Evolutionary conservation across 2,113 vertebrate species (phyloP).

Genomic region (Sardina pilchardus): DNA sequence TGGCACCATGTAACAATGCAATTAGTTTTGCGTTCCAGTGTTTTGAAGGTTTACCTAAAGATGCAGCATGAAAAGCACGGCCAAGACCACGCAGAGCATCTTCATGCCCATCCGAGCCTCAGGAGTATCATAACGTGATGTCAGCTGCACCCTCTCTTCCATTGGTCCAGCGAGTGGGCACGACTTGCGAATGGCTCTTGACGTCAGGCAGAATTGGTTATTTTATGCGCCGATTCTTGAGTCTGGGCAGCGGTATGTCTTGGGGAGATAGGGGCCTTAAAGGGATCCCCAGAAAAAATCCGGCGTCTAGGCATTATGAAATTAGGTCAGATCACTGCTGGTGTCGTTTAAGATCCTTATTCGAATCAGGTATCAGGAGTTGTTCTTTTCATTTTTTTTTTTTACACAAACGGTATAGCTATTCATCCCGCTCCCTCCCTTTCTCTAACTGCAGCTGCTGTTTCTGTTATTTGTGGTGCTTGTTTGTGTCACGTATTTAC

Average conservation of each 20-base stretch:
- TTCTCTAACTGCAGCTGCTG: not conserved
- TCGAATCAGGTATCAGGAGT: not conserved
- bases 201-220: slow-evolving; percentile 13
- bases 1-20: not conserved
- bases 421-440: not conserved
- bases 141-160: not conserved
- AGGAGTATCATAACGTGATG: not conserved
- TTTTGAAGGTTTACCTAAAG: not conserved
- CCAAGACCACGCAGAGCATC: not conserved
- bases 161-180: slow-evolving; percentile 6
- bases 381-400: too few relatives aligned
- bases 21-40: not conserved
- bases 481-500: not conserved
- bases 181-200: not conserved
- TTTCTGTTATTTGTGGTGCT: not conserved
- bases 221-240: not conserved
- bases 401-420: not conserved
- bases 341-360: not conserved
- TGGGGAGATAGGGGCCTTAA: not conserved
- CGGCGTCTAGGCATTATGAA: not conserved
- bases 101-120: not conserved
- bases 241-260: not conserved
- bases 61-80: not conserved
- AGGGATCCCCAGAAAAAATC: not conserved
- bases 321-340: slow-evolving; percentile 14